phyloP scores from a whole-genome alignment of 2,888 invertebrate genomes.

The Cantharis rustica region DNA sequence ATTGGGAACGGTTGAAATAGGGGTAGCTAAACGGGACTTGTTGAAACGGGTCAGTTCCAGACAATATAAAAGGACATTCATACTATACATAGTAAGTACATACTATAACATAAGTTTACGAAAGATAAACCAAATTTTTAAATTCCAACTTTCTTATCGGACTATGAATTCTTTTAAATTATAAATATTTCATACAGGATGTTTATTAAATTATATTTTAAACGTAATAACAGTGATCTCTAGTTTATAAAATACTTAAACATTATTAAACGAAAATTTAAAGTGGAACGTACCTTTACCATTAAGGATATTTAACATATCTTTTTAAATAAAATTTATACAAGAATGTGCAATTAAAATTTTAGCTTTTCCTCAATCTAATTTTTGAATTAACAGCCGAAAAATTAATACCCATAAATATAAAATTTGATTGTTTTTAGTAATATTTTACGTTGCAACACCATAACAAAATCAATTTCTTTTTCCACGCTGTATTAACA shows the following conservation, averaged over 20 bases:
- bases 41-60: neutral
- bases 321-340: neutral
- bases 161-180: neutral
- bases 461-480: neutral
- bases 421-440: neutral
- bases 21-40: neutral
- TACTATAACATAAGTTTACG: neutral
- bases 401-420: neutral
- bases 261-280: neutral
- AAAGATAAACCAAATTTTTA: neutral
- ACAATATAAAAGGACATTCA: neutral
- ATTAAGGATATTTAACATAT: neutral
- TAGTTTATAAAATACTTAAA: neutral
- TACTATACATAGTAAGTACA: neutral
- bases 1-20: neutral
- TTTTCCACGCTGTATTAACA: neutral
- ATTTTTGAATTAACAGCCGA: neutral
- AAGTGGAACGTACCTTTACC: neutral
- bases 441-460: neutral
- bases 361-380: neutral
- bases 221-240: neutral
- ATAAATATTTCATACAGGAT: neutral
- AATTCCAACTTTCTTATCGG: neutral
- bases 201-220: neutral
- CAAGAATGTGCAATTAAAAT: neutral